Conservation (phyloP, 2,113 vertebrate species). For the Eulemur macaco region DNA sequence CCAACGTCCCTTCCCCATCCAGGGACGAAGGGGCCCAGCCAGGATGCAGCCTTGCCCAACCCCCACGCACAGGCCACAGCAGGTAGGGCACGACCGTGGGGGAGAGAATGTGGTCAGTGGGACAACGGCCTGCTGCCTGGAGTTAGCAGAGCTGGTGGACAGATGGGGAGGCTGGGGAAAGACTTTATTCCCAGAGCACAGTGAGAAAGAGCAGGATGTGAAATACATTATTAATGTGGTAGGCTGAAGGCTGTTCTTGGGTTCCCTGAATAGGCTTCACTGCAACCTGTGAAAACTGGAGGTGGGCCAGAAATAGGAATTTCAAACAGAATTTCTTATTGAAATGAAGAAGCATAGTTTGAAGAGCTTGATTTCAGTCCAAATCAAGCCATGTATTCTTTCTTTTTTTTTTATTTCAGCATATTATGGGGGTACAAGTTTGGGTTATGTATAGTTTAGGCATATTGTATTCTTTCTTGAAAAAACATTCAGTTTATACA, state of each 20-base stretch:
- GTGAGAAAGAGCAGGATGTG: background rate
- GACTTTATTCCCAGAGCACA: background rate
- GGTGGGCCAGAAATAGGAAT: background rate
- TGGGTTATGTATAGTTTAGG: too few relatives aligned
- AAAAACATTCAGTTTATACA: too few relatives aligned
- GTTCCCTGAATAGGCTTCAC: background rate
- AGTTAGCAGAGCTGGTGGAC: background rate
- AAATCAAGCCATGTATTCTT: background rate
- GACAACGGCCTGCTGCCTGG: fast-evolving
- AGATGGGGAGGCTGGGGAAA: background rate
- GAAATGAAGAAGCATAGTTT: background rate
- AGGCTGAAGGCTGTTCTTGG: too few relatives aligned
- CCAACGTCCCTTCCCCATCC: background rate
- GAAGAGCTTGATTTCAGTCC: background rate
- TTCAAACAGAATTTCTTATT: background rate
- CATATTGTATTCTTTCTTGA: background rate
- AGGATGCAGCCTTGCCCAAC: fast-evolving
- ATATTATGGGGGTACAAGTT: too few relatives aligned
- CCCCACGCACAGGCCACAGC: fast-evolving
- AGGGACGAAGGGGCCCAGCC: background rate
- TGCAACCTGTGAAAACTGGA: background rate
- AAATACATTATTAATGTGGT: background rate
- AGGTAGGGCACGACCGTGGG: background rate
- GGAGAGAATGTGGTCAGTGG: background rate
- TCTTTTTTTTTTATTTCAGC: background rate